Base-by-base conservation (phyloP, 2,113 vertebrate species). In the Alaudala cheleensis region DNA sequence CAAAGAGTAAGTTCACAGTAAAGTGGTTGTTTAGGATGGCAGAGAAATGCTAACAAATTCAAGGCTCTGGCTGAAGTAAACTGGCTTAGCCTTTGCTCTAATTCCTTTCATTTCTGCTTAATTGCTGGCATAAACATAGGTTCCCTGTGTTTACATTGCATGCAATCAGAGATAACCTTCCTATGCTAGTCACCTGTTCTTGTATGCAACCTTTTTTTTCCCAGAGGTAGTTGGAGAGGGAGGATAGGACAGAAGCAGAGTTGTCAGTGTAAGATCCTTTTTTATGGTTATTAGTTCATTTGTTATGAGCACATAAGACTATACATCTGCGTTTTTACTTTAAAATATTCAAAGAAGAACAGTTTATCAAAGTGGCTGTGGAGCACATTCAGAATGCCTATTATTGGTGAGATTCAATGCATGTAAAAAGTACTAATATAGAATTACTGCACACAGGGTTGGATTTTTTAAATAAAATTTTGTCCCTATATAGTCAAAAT, bases 141-240 rank as follows among this genome's bases (percentile, higher is more conserved):
- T 61, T 83, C 49, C 6, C 22, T n/a, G 4, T 72, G 19, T 64
- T 65, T 62, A 5, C 56, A 15, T 37, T 45, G 37, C 40, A 11
- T 80, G 42, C 37, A 82, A 1, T 79, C 44, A 40, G 53, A 80
- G 17, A 25, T 67, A 64, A 31, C 15, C 14, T 72, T 50, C 37
- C 31, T 76, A 12, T 73, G 39, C 39, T 61, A 26, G 10, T 73
- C 28, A 22, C 7, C 11, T 2, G 0, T 74, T 91, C 15, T 78
- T 60, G 7, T 0, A 60, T 0, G 1, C 12, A 87, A 7, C 12
- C 3, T 23, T 49, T 44, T 37, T 53, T 33, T 28, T 16, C 2
- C n/a, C 25, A 24, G 34, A 50, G 6, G 9, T 54, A n/a, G 5
- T 4, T 79, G 44, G 54, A 44, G 33, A 67, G 51, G 10, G 26